Percentiles rank a stretch among this genome's conserved stretches.
phyloP scores from a whole-genome alignment of 2,888 invertebrate species.

The Vesta saturnalis region DNA sequence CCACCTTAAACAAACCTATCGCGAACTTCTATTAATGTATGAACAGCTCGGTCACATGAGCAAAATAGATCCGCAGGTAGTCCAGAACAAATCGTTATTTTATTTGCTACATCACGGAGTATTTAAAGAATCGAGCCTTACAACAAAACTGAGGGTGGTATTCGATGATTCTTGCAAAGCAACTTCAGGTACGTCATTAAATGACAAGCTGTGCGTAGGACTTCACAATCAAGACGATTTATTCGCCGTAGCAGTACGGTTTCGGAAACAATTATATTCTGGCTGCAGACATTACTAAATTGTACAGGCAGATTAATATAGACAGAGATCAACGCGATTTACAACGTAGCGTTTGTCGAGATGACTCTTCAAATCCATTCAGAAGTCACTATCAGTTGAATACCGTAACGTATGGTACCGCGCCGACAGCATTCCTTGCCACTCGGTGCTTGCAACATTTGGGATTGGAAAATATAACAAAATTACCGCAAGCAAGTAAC shows the following conservation, averaged over 20 bases:
- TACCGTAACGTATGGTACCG: slow-evolving; percentile 41
- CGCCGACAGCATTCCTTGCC: slow-evolving; percentile 38
- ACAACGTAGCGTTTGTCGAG: slow-evolving; percentile 41
- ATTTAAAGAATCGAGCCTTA: slow-evolving; percentile 3
- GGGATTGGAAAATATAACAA: slow-evolving; percentile 13
- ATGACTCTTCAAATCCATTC: slow-evolving; percentile 21
- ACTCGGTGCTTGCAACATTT: slow-evolving; percentile 37
- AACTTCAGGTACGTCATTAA: slow-evolving; percentile 14
- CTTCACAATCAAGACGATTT: slow-evolving; percentile 37
- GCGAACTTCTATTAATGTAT: neutral
- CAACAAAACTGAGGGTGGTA: neutral
- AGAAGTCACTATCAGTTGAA: slow-evolving; percentile 31
- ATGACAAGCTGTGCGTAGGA: slow-evolving; percentile 30
- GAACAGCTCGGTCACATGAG: neutral
- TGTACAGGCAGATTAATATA: slow-evolving; percentile 43
- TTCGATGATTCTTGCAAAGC: neutral
- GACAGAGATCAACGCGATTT: slow-evolving; percentile 27
- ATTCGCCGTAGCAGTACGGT: slow-evolving; percentile 36
- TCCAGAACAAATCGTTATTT: neutral
- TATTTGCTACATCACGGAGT: slow-evolving; percentile 31
- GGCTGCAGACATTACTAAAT: slow-evolving; percentile 40
- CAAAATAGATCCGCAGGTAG: neutral
- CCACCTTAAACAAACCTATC: neutral
- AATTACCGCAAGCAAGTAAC: neutral
- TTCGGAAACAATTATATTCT: slow-evolving; percentile 35